phyloP scores from a whole-genome alignment of 2,113 vertebrate species.

The Atlantisia rogersi region DNA sequence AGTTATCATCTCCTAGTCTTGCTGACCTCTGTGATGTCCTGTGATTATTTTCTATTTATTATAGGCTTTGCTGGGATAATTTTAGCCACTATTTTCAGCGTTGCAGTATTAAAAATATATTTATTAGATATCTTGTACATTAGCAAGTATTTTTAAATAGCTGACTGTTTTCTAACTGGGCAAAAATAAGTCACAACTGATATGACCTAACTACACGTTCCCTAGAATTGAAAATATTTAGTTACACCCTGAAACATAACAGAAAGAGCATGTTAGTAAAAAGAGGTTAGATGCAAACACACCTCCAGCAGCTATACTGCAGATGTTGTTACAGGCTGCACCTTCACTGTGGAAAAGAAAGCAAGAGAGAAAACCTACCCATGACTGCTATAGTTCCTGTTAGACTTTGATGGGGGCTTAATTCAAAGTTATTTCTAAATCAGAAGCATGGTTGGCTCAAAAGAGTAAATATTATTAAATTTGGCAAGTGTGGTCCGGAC shows the following conservation, averaged over 20 bases:
- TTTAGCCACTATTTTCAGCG: not conserved
- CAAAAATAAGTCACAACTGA: not conserved
- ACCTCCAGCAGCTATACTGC: not conserved
- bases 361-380: not conserved
- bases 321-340: not conserved
- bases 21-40: not conserved
- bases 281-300: not conserved
- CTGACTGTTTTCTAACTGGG: not conserved
- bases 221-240: not conserved
- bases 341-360: not conserved
- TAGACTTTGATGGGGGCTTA: not conserved
- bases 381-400: not conserved
- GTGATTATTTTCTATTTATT: not conserved
- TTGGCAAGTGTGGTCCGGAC: accelerated
- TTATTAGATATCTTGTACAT: not conserved
- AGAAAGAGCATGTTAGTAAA: not conserved
- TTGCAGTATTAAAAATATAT: not conserved
- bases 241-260: constrained; percentile 3
- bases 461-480: not conserved
- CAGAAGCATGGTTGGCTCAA: not conserved
- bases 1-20: not conserved
- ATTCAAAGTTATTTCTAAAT: not conserved
- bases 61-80: not conserved
- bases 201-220: not conserved
- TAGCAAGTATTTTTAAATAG: not conserved